Conservation (phyloP, 2,797 vertebrate species). For the Gymnoscopelus braueri region DNA sequence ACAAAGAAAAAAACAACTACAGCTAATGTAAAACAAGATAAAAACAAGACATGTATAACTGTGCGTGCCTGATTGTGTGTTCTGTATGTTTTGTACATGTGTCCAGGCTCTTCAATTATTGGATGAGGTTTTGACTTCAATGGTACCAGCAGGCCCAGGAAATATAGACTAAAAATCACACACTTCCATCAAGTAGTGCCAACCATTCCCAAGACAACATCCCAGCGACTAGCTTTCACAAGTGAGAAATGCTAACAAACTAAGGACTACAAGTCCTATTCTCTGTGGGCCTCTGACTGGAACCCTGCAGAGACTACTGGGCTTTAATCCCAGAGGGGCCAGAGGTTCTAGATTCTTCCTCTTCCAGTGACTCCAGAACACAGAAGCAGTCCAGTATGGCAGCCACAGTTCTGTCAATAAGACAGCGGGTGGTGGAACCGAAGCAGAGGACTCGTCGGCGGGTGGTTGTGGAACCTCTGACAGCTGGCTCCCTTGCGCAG, state of each 20-base stretch:
- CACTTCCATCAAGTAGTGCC: slow-evolving; percentile 23
- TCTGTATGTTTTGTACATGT: slow-evolving; percentile 15
- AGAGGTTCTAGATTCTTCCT: slow-evolving; percentile 34
- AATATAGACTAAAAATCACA: slow-evolving; percentile 25
- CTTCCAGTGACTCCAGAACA: slow-evolving; percentile 33
- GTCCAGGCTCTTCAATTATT: slow-evolving; percentile 16
- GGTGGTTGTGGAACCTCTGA: slow-evolving; percentile 4
- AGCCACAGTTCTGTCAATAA: slow-evolving; percentile 24
- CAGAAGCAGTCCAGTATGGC: slow-evolving; percentile 26
- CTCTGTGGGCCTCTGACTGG: slow-evolving; percentile 32
- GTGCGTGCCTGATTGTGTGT: background rate
- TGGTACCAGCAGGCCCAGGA: slow-evolving; percentile 60
- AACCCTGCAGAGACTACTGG: slow-evolving; percentile 32
- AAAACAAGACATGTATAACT: too few relatives aligned
- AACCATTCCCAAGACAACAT: slow-evolving; percentile 60
- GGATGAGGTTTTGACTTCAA: slow-evolving; percentile 29
- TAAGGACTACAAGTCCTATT: slow-evolving; percentile 26
- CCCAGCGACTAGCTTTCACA: slow-evolving; percentile 22
- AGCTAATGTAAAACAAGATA: too few relatives aligned
- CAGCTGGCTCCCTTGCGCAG: slow-evolving; percentile 3
- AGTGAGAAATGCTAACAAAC: slow-evolving; percentile 48
- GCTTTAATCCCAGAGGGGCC: slow-evolving; percentile 30
- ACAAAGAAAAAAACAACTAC: too few relatives aligned
- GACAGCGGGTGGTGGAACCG: slow-evolving; percentile 47
- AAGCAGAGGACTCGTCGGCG: slow-evolving; percentile 21